These are phyloP conservation scores for Corythaeola cristata DNA, from an alignment of 2,113 vertebrate species.

Conservation along the genomic window DNA sequence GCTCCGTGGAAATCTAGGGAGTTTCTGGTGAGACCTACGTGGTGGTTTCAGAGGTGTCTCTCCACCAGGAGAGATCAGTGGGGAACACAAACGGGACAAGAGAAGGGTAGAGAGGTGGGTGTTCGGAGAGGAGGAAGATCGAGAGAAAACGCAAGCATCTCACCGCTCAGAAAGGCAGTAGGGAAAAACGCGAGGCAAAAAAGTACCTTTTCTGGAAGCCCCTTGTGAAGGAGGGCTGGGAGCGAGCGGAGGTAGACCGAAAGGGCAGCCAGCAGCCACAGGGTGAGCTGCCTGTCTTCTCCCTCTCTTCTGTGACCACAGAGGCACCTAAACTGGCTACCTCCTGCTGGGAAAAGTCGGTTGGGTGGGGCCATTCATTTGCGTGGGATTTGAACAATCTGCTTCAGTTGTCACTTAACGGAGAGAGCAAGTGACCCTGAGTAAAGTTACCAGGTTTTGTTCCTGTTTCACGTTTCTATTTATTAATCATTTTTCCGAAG, in stretches of 20 bases:
- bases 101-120: not conserved
- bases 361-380: not conserved
- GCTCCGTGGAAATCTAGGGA: not conserved
- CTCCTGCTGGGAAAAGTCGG: not conserved
- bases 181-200: not conserved
- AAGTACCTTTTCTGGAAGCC: not conserved
- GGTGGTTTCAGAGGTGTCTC: not conserved
- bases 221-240: not conserved
- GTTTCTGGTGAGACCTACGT: not conserved
- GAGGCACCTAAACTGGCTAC: rapidly evolving
- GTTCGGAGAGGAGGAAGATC: not conserved
- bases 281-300: not conserved
- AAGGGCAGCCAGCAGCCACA: not conserved
- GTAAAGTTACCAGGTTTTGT: not conserved
- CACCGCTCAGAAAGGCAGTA: not conserved
- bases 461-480: not conserved
- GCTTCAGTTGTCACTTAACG: not conserved
- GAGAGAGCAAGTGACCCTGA: not conserved
- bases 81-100: not conserved
- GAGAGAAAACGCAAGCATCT: not conserved
- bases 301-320: not conserved
- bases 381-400: not conserved
- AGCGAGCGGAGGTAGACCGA: rapidly evolving
- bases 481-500: not conserved
- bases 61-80: not conserved